Percentiles rank a stretch among this genome's conserved stretches.
Evolutionary conservation across 2,113 vertebrate genomes (phyloP).

Genomic region (Xenopus tropicalis): DNA sequence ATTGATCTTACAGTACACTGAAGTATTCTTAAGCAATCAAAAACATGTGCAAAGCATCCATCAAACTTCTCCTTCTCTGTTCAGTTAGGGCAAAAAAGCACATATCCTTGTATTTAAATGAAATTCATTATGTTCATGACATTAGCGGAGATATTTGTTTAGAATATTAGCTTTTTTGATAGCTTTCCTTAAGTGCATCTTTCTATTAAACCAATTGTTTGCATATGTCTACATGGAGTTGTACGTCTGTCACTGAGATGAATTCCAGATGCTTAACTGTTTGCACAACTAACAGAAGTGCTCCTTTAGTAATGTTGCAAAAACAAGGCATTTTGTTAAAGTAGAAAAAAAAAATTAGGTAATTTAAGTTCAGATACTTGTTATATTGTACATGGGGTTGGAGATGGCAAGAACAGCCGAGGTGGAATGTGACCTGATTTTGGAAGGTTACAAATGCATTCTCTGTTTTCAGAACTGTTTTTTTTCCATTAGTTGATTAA

Average conservation of each 20-base stretch:
- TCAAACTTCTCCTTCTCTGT: background rate
- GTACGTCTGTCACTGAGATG: conserved; percentile 23
- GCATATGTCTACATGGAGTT: conserved; percentile 33
- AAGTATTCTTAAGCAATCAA: background rate
- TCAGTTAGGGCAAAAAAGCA: background rate
- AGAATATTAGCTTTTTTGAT: conserved; percentile 7
- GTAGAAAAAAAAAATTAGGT: background rate
- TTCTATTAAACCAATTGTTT: conserved; percentile 42
- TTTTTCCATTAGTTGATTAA: conserved; percentile 1
- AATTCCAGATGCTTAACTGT: conserved; percentile 40
- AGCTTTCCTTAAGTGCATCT: conserved; percentile 31
- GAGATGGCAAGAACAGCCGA: background rate
- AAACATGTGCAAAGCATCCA: background rate
- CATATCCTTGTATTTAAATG: background rate
- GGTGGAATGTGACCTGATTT: conserved; percentile 17
- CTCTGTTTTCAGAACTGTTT: background rate
- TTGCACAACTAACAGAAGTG: conserved; percentile 25
- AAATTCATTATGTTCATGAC: conserved; percentile 12
- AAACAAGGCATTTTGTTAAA: conserved; percentile 11
- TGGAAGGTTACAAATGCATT: background rate
- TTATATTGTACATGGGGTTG: background rate
- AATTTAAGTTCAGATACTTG: conserved; percentile 26
- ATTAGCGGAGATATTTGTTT: conserved; percentile 16
- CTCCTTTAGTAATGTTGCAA: conserved; percentile 15
- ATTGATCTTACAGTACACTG: background rate